phyloP scores from a whole-genome alignment of 1,140 invertebrate species.

The Argopecten irradians region DNA sequence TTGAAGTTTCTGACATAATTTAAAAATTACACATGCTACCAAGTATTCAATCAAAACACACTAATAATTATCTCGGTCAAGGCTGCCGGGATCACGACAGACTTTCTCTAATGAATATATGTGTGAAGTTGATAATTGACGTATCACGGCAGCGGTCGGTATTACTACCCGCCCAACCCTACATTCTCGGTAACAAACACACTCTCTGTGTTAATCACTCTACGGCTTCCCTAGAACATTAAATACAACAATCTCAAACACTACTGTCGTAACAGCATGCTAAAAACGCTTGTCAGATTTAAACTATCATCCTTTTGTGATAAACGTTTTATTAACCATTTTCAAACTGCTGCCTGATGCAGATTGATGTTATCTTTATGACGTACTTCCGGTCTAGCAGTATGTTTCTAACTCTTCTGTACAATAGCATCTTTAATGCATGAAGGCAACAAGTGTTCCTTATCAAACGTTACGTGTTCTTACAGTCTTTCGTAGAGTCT shows the following conservation, averaged over 20 bases:
- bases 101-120: neutral
- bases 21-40: too few species aligned
- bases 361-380: constrained; percentile 7
- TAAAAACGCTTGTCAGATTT: neutral
- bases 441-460: neutral
- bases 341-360: neutral
- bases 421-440: neutral
- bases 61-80: neutral
- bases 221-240: neutral
- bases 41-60: too few species aligned
- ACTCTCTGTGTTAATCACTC: neutral
- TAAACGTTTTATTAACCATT: neutral
- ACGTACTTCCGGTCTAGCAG: neutral
- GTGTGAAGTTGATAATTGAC: neutral
- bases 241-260: neutral
- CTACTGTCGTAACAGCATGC: neutral
- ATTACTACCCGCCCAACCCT: neutral
- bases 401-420: neutral
- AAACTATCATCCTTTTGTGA: constrained; percentile 4
- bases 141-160: neutral
- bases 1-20: too few species aligned
- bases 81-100: neutral
- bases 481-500: neutral
- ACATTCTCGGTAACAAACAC: neutral
- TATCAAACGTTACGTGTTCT: neutral